phyloP scores from a whole-genome alignment of 1,140 invertebrate species.

The Campoletis sonorensis region DNA sequence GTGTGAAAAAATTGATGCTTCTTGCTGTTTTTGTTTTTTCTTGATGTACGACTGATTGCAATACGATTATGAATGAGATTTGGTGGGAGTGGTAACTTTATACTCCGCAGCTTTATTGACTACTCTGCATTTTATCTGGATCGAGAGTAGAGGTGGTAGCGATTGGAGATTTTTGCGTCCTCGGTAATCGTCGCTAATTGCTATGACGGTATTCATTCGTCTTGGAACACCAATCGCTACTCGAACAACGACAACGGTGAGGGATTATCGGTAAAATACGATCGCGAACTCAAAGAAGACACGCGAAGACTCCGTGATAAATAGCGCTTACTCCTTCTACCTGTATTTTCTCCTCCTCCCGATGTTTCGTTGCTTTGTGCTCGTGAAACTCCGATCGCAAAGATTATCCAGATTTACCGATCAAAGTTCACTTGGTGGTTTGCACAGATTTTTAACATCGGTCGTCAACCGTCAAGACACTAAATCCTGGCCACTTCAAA shows the following conservation, averaged over 20 bases:
- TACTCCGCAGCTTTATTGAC: not conserved
- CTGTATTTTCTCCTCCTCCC: not conserved
- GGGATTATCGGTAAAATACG: constrained; percentile 20
- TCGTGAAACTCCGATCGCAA: not conserved
- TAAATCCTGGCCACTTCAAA: not conserved
- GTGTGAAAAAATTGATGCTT: not conserved
- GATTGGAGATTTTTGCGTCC: not conserved
- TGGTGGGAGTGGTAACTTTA: not conserved
- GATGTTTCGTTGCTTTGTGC: not conserved
- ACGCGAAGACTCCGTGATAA: constrained; percentile 22
- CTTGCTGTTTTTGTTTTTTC: not conserved
- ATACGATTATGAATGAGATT: not conserved
- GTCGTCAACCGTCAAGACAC: not conserved
- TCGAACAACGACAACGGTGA: not conserved
- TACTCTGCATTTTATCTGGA: not conserved
- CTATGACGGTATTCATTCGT: not conserved
- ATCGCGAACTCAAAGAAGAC: constrained; percentile 15
- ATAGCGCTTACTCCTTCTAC: not conserved
- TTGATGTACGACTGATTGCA: not conserved
- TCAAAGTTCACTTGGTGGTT: not conserved
- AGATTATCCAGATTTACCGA: constrained; percentile 27
- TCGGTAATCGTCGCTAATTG: constrained; percentile 26
- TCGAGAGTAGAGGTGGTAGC: constrained; percentile 1
- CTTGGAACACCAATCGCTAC: not conserved
- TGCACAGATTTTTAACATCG: not conserved